phyloP scores from a whole-genome alignment of 2,113 vertebrate genomes.

The Athene cunicularia region DNA sequence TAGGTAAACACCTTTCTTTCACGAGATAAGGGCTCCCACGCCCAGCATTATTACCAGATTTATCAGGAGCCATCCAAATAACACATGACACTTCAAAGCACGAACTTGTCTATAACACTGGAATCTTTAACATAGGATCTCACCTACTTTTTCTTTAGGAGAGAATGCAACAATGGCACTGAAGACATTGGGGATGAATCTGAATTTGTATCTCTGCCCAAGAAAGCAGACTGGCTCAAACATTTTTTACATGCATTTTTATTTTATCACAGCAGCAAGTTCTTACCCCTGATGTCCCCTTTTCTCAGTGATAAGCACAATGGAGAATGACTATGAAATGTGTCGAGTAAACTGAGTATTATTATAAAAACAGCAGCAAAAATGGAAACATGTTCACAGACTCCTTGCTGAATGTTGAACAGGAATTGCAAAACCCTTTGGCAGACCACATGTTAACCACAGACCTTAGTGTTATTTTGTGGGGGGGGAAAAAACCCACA shows the following conservation, averaged over 20 bases:
- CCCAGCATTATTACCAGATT: not conserved
- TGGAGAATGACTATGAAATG: not conserved
- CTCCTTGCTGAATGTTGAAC: not conserved
- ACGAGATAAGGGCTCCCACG: not conserved
- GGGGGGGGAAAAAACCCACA: not conserved
- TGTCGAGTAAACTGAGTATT: not conserved
- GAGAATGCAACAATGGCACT: not conserved
- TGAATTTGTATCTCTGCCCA: not conserved
- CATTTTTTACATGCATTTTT: not conserved
- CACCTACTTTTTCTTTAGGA: not conserved
- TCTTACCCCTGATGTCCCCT: not conserved
- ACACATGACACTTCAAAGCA: not conserved
- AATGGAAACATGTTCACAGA: not conserved
- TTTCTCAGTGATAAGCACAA: not conserved
- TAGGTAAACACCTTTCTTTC: not conserved
- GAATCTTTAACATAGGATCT: not conserved
- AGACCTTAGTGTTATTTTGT: not conserved
- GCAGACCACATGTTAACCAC: not conserved
- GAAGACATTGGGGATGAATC: not conserved
- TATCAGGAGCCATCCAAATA: not conserved
- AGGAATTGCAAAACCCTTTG: not conserved
- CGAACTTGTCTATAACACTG: not conserved
- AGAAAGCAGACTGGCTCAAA: not conserved
- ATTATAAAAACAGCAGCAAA: not conserved
- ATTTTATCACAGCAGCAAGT: not conserved